Percentiles rank a stretch among this genome's conserved stretches.
Conservation (phyloP, 2,113 vertebrate species). For the Cyprinus carpio region DNA sequence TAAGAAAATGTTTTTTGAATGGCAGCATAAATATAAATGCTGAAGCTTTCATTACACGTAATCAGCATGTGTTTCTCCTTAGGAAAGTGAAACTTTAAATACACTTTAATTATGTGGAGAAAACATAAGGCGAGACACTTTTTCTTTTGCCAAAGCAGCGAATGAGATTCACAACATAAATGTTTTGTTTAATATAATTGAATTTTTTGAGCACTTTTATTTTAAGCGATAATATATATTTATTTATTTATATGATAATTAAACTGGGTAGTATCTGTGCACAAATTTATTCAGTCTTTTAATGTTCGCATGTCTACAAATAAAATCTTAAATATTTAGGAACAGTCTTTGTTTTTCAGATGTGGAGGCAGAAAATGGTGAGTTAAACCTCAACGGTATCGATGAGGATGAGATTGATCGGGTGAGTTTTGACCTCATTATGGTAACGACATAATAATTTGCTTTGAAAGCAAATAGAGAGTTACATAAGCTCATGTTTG, state of each 20-base stretch:
- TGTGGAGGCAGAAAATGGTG: slow-evolving; percentile 79
- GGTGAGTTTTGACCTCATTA: slow-evolving; percentile 73
- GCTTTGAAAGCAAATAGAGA: neutral
- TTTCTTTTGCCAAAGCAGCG: neutral
- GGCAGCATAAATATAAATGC: neutral
- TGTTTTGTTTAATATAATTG: neutral
- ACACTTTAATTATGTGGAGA: slow-evolving; percentile 15
- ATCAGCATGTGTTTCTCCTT: slow-evolving; percentile 3
- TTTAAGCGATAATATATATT: neutral
- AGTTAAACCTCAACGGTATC: slow-evolving; percentile 94
- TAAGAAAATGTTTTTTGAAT: neutral
- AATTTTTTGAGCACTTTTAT: neutral
- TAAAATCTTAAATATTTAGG: neutral
- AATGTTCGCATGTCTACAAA: slow-evolving; percentile 22
- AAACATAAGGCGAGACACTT: neutral
- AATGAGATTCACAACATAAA: neutral
- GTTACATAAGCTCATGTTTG: neutral
- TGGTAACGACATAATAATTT: neutral
- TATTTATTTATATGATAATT: neutral
- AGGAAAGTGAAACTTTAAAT: neutral
- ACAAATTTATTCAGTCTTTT: neutral
- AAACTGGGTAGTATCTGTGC: neutral
- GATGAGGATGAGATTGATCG: slow-evolving; percentile 94
- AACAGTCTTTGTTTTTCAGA: slow-evolving; percentile 66
- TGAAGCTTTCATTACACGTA: neutral